These are phyloP conservation scores for Lasaia peninsularis DNA, from an alignment of 1,140 invertebrate species.

Conservation along the genomic window DNA sequence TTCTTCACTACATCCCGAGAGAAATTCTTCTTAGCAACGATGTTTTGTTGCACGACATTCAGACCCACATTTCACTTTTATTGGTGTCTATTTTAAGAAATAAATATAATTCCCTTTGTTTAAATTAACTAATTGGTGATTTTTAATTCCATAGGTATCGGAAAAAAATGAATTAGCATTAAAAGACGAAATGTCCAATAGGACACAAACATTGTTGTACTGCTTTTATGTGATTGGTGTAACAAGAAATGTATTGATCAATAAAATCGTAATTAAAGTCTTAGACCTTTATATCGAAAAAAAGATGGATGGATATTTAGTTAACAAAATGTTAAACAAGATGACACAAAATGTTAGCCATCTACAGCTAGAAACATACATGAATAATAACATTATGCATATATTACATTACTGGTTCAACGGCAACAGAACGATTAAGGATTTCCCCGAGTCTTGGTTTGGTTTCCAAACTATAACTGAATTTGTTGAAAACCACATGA, in stretches of 20 bases:
- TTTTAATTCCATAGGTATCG: conserved; percentile 39
- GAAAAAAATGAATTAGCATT: conserved; percentile 41
- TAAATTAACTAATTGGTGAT: neutral
- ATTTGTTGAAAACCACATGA: conserved; percentile 45
- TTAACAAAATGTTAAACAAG: conserved; percentile 48
- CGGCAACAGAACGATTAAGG: conserved; percentile 35
- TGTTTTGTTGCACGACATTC: no score
- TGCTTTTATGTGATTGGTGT: conserved; percentile 43
- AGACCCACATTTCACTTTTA: no score
- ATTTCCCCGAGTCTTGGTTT: conserved; percentile 49
- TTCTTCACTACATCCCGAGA: no score
- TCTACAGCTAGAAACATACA: conserved; percentile 36
- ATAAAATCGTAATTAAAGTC: conserved; percentile 39
- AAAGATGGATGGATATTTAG: conserved; percentile 37
- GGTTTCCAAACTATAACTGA: conserved; percentile 31
- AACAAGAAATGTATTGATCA: conserved; percentile 33
- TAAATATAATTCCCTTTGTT: neutral
- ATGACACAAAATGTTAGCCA: conserved; percentile 32
- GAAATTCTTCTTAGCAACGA: no score
- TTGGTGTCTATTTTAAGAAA: no score
- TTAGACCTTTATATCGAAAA: conserved; percentile 47
- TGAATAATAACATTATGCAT: conserved; percentile 40
- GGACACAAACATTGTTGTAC: conserved; percentile 57
- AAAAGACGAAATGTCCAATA: conserved; percentile 63
- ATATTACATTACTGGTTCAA: conserved; percentile 53